A percentile compares a stretch with the other conserved stretches of the same genome.
Evolutionary conservation across 2,113 vertebrate species (phyloP).

Genomic region (Boleophthalmus pectinirostris): DNA sequence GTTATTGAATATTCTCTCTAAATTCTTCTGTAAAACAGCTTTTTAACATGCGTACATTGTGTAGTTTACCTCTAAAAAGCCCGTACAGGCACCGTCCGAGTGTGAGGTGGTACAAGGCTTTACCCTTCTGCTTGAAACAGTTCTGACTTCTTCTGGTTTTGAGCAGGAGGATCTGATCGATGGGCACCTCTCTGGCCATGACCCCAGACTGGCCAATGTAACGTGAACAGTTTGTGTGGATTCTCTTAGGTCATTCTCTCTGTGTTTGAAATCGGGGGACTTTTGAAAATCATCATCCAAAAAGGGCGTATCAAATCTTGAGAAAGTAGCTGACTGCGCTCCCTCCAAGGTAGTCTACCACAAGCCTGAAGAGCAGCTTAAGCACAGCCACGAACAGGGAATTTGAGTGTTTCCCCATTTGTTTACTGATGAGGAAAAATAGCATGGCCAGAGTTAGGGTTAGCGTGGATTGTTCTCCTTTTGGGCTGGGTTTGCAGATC

Average conservation of each 20-base stretch:
- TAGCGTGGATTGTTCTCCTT: slow-evolving; percentile 67
- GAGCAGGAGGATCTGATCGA: slow-evolving; percentile 49
- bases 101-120: slow-evolving; percentile 61
- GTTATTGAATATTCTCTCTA: background rate
- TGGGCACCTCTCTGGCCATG: slow-evolving; percentile 43
- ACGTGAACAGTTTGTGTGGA: slow-evolving; percentile 12
- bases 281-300: background rate
- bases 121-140: slow-evolving; percentile 60
- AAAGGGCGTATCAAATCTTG: slow-evolving; percentile 53
- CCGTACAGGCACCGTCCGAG: slow-evolving; percentile 54
- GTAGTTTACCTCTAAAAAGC: slow-evolving; percentile 64
- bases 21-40: background rate
- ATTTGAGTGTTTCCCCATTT: slow-evolving; percentile 67
- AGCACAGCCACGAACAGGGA: slow-evolving; percentile 66
- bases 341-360: slow-evolving; percentile 64
- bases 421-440: slow-evolving; percentile 71
- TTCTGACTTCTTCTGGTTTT: slow-evolving; percentile 31
- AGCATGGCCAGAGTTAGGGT: slow-evolving; percentile 66
- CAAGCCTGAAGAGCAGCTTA: slow-evolving; percentile 65
- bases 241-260: background rate
- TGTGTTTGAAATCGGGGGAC: background rate
- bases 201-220: background rate
- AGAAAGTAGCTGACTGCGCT: slow-evolving; percentile 68
- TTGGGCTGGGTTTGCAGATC: slow-evolving; percentile 57
- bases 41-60: background rate